Conservation (phyloP, 2,797 vertebrate species). For the Margarornis squamiger region DNA sequence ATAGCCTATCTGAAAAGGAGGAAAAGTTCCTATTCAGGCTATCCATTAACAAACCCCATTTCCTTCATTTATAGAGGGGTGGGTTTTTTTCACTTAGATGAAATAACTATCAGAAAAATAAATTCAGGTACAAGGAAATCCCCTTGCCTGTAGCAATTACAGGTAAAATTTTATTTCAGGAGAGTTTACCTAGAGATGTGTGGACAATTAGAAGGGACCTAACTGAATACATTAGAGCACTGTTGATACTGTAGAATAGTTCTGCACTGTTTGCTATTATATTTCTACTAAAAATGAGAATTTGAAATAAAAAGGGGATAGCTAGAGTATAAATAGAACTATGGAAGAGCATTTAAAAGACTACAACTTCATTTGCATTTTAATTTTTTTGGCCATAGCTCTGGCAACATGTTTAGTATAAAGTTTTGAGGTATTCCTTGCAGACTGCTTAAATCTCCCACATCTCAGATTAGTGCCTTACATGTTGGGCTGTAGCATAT, state of each 20-base stretch:
- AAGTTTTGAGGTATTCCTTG: not conserved
- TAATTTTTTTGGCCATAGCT: fast-evolving
- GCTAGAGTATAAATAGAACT: not conserved
- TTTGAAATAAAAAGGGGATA: not conserved
- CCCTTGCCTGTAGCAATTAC: not conserved
- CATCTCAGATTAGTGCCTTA: not conserved
- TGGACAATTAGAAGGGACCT: not conserved
- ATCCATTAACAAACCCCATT: not conserved
- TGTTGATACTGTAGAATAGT: not conserved
- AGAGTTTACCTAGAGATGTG: not conserved
- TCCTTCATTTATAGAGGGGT: not conserved
- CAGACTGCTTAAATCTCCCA: not conserved
- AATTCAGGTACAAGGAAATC: not conserved
- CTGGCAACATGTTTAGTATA: not conserved
- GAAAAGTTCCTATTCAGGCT: not conserved
- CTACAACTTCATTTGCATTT: not conserved
- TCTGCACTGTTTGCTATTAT: not conserved
- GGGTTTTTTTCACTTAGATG: not conserved
- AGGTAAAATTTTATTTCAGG: not conserved
- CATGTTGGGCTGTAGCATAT: not conserved
- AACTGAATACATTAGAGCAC: not conserved
- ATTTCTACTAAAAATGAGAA: not conserved
- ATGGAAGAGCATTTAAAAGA: not conserved
- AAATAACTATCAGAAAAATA: not conserved
- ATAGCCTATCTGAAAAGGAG: not conserved